These are phyloP conservation scores for Caenorhabditis plicata DNA, from an alignment of 2,888 invertebrate genomes.

Conservation along the genomic window DNA sequence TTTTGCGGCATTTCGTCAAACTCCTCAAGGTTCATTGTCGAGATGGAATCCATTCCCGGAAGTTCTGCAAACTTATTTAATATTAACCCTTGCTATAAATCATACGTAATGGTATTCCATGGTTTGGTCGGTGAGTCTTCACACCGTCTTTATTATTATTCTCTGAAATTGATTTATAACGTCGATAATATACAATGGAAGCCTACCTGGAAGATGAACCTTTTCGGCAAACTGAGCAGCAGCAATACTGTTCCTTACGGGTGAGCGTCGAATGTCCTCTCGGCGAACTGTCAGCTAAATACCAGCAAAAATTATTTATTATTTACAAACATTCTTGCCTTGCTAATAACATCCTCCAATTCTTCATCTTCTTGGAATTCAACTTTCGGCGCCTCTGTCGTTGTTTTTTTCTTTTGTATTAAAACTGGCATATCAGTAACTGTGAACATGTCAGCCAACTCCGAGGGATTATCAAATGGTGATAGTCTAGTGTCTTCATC, in stretches of 20 bases:
- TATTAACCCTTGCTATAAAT: neutral
- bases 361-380: slow-evolving; percentile 42
- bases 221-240: slow-evolving; percentile 31
- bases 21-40: neutral
- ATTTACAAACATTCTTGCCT: slow-evolving; percentile 1
- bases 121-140: slow-evolving; percentile 25
- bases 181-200: no score
- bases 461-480: slow-evolving; percentile 43
- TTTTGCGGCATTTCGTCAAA: neutral
- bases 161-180: no score
- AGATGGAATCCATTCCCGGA: neutral
- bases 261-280: slow-evolving; percentile 40
- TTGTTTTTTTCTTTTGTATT: slow-evolving; percentile 4
- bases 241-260: slow-evolving; percentile 35
- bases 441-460: no score
- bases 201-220: slow-evolving; percentile 11
- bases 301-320: neutral
- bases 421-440: neutral
- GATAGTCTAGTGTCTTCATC: slow-evolving; percentile 47
- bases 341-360: slow-evolving; percentile 44
- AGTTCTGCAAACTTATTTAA: slow-evolving; percentile 1
- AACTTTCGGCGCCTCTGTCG: slow-evolving; percentile 16
- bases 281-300: slow-evolving; percentile 28
- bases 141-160: slow-evolving; percentile 36
- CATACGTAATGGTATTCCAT: slow-evolving; percentile 32